Base-by-base conservation (phyloP, 2,888 invertebrate genomes). In the Artemia sinica region DNA sequence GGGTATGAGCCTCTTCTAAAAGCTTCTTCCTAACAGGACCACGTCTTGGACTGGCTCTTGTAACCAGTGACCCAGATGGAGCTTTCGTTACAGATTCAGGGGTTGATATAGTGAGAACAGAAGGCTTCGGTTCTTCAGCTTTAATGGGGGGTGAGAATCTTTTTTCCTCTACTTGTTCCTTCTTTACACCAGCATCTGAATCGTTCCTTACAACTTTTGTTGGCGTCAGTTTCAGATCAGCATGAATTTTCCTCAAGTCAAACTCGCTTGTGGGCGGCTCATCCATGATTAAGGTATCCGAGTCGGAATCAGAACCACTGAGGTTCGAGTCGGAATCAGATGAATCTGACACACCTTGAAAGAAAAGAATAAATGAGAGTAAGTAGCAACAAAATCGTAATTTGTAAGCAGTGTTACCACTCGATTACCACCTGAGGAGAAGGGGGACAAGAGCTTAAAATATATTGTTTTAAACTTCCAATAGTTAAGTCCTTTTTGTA, bases 221-320 rank as follows among this genome's bases (percentile, higher is more conserved):
- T 68, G 84, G 83, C 67, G 89, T 84, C 8, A 89, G 90, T 77
- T 90, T 91, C 5, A 90, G 78, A 76, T 91, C 90, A 0, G 88
- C 88, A 72, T 89, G 81, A 70, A 91, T 89, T 79, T 89, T 88
- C 78, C 87, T 89, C 48, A 91, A 81, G 78, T 91, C 90, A 75
- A 87, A 89, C 75, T 89, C 89, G 7, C 88, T 82, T 1, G 86
- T 85, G 75, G 84, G 84, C 0, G 82, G 82, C 68, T 72, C 72
- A 68, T 69, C 71, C 50, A 58, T 58, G 63, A 58, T n/a, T 28
- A 28, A 28, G 14, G 63, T 58, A 18, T 28, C 63, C 2, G 48
- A n/a, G 28, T 58, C 63, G 8, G 63, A 58, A n/a, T 58, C 63
- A 28, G 63, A 58, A 2, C 14, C 63, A 28, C 63, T 58, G 28